Evolutionary conservation across 2,797 vertebrate genomes (phyloP).

Genomic region (Eulemur coronatus): DNA sequence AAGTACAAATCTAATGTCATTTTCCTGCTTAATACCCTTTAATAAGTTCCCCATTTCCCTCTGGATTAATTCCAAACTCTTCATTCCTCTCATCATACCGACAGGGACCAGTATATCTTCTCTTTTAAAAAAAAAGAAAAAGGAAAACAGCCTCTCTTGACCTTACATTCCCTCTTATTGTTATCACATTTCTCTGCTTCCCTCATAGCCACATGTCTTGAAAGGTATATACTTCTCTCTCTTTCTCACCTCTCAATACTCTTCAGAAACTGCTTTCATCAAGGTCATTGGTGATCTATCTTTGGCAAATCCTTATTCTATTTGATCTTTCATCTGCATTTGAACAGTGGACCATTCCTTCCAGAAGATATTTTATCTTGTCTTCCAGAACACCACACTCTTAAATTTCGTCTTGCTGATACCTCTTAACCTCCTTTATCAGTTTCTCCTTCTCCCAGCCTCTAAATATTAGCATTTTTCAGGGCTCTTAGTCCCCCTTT

Average conservation of each 20-base stretch:
- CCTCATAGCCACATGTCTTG: not conserved
- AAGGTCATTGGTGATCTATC: not conserved
- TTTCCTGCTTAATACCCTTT: not conserved
- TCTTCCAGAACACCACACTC: not conserved
- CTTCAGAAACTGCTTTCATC: conserved; percentile 15
- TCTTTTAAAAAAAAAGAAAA: not conserved
- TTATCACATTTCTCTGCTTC: not conserved
- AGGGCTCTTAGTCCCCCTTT: not conserved
- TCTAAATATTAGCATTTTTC: not conserved
- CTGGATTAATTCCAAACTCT: conserved; percentile 18
- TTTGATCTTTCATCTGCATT: not conserved
- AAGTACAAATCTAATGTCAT: not conserved
- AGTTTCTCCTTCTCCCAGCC: not conserved
- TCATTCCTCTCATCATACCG: not conserved
- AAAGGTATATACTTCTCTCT: not conserved
- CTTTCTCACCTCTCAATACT: not conserved
- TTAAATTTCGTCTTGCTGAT: not conserved
- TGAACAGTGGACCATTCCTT: not conserved
- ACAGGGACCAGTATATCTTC: not conserved
- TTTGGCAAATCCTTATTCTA: not conserved
- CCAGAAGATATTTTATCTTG: not conserved
- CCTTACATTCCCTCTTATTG: not conserved
- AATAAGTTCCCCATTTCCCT: not conserved
- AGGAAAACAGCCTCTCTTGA: not conserved
- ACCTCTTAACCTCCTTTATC: not conserved